A percentile compares a stretch with the other conserved stretches of the same genome.
These are phyloP conservation scores for Melieria crassipennis DNA, from an alignment of 2,888 invertebrate genomes.

Conservation along the genomic window DNA sequence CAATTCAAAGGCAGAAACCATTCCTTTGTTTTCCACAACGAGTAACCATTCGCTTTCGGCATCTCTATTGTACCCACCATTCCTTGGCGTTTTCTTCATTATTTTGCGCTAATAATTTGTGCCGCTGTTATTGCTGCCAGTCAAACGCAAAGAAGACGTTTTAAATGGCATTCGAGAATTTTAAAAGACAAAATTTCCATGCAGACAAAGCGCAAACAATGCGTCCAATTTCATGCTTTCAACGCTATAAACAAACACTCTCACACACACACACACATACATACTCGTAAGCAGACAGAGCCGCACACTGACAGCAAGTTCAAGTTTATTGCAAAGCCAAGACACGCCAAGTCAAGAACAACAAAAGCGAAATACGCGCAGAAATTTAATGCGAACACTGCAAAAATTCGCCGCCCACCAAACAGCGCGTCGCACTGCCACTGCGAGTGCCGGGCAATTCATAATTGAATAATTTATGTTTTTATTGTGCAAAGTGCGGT, in stretches of 20 bases:
- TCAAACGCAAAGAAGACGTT: slow-evolving; percentile 24
- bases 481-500: slow-evolving; percentile 19
- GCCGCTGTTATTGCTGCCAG: background rate
- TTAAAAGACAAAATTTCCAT: slow-evolving; percentile 10
- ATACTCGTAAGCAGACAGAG: background rate
- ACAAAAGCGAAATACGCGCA: slow-evolving; percentile 14
- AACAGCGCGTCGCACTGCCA: background rate
- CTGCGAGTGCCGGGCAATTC: slow-evolving; percentile 26
- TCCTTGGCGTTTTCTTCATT: background rate
- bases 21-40: too few species aligned
- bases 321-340: background rate
- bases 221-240: slow-evolving; percentile 17
- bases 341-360: background rate
- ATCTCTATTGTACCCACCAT: too few species aligned
- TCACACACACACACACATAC: background rate
- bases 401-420: background rate
- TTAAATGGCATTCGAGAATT: slow-evolving; percentile 18
- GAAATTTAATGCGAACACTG: slow-evolving; percentile 24
- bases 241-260: background rate
- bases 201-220: slow-evolving; percentile 32
- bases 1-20: too few species aligned
- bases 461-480: slow-evolving; percentile 42
- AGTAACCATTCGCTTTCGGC: background rate
- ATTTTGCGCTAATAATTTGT: slow-evolving; percentile 26
- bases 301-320: background rate